A percentile compares a stretch with the other conserved stretches of the same genome.
Conservation (phyloP, 2,113 vertebrate genomes). For the Rhombomys opimus region DNA sequence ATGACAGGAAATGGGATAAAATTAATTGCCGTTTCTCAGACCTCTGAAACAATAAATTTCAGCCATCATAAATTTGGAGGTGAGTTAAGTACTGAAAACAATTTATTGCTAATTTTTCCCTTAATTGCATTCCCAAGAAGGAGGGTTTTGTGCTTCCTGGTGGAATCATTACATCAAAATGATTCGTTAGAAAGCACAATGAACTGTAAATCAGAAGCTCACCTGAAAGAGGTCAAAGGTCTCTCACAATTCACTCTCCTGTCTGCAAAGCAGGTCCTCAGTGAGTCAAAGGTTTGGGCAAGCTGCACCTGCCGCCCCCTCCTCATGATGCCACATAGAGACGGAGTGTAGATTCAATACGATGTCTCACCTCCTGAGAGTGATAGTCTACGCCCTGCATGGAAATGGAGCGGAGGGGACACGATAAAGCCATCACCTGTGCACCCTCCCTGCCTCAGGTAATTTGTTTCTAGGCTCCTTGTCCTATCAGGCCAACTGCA, state of each 20-base stretch:
- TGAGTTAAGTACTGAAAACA: constrained; percentile 76
- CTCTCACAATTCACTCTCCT: neutral
- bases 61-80: constrained; percentile 71
- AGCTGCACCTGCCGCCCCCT: neutral
- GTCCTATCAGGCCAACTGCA: neutral
- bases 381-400: neutral
- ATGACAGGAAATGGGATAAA: constrained; percentile 64
- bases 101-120: constrained; percentile 75
- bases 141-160: constrained; percentile 70
- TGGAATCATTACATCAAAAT: constrained; percentile 66
- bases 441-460: neutral
- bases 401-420: neutral
- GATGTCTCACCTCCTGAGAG: neutral
- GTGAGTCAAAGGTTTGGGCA: neutral
- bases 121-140: constrained; percentile 74
- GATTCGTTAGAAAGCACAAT: neutral
- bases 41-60: constrained; percentile 72
- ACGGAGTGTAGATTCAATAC: neutral
- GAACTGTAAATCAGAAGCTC: neutral
- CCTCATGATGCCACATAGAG: fast-evolving
- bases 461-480: neutral
- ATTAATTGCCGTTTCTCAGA: constrained; percentile 66
- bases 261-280: neutral
- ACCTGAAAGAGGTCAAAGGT: constrained; percentile 48
- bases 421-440: fast-evolving